Percentiles rank a stretch among this genome's conserved stretches.
These are phyloP conservation scores for Chymomyza costata DNA, from an alignment of 1,140 invertebrate species.

Conservation along the genomic window DNA sequence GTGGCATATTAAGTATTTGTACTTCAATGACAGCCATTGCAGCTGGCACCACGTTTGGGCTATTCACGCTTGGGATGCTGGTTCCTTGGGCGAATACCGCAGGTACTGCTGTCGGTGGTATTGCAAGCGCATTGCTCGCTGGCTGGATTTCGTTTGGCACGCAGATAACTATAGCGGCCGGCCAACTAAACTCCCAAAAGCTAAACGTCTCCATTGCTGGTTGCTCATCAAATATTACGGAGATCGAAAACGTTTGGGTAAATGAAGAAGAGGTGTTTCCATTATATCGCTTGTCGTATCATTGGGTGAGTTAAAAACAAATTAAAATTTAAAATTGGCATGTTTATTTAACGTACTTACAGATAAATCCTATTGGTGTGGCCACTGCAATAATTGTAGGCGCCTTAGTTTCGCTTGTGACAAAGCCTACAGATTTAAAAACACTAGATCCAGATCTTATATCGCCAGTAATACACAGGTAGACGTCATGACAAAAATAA, in stretches of 20 bases:
- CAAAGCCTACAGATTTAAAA: constrained; percentile 79
- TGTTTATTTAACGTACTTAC: too few species aligned
- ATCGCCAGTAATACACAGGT: constrained; percentile 79
- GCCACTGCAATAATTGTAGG: constrained; percentile 81
- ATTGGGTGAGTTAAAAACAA: constrained; percentile 76
- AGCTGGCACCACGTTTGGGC: constrained; percentile 88
- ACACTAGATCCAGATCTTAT: constrained; percentile 79
- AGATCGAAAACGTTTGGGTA: constrained; percentile 53
- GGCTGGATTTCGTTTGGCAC: constrained; percentile 78
- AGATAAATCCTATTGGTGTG: constrained; percentile 82
- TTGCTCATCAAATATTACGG: constrained; percentile 61
- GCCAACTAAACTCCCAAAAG: constrained; percentile 74
- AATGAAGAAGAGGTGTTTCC: constrained; percentile 80
- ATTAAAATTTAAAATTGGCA: too few species aligned
- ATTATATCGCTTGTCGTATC: constrained; percentile 83
- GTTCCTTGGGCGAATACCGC: constrained; percentile 87
- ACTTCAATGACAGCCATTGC: constrained; percentile 88
- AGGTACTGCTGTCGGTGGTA: constrained; percentile 78
- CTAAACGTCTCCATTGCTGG: constrained; percentile 72
- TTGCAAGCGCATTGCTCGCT: constrained; percentile 78
- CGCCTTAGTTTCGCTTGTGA: constrained; percentile 81
- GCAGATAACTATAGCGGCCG: constrained; percentile 75
- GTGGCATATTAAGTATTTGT: constrained; percentile 85
- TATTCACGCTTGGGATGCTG: constrained; percentile 90
- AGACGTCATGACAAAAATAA: background rate